Conservation (phyloP, 1,140 invertebrate genomes). For the Halictus rubicundus region DNA sequence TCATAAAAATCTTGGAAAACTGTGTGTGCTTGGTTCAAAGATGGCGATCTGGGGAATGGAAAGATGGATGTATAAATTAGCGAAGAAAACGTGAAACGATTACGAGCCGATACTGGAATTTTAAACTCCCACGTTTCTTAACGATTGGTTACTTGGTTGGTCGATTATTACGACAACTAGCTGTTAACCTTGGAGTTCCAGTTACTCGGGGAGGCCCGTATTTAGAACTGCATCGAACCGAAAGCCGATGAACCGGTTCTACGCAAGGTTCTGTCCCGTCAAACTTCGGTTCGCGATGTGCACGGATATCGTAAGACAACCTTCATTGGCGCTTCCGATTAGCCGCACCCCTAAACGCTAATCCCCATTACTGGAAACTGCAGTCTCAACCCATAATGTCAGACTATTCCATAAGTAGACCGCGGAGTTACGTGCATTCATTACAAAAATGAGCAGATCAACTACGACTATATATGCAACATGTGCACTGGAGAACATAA, state of each 20-base stretch:
- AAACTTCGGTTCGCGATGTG: neutral
- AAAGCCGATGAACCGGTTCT: slow-evolving; percentile 50
- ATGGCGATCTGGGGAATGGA: neutral
- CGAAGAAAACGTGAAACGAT: neutral
- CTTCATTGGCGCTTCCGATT: neutral
- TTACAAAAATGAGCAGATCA: too few relatives aligned
- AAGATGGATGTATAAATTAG: neutral
- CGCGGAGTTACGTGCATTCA: too few relatives aligned
- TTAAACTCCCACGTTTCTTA: slow-evolving; percentile 3
- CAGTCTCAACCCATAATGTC: neutral
- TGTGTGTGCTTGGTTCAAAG: too few relatives aligned
- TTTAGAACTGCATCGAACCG: slow-evolving; percentile 41
- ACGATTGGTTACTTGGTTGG: slow-evolving; percentile 8
- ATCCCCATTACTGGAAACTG: too few relatives aligned
- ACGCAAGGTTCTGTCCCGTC: slow-evolving; percentile 1
- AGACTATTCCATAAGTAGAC: too few relatives aligned
- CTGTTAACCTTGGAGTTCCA: slow-evolving; percentile 41
- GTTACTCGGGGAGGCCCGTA: slow-evolving; percentile 34
- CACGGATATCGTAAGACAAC: neutral
- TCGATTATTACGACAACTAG: slow-evolving; percentile 34
- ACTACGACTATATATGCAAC: too few relatives aligned
- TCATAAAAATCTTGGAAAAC: neutral
- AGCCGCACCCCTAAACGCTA: too few relatives aligned
- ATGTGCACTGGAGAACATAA: too few relatives aligned
- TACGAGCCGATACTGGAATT: neutral